Evolutionary conservation across 2,797 vertebrate species (phyloP), one percentile per base, ranked within the genome.

Genomic region (Pterois miles): DNA sequence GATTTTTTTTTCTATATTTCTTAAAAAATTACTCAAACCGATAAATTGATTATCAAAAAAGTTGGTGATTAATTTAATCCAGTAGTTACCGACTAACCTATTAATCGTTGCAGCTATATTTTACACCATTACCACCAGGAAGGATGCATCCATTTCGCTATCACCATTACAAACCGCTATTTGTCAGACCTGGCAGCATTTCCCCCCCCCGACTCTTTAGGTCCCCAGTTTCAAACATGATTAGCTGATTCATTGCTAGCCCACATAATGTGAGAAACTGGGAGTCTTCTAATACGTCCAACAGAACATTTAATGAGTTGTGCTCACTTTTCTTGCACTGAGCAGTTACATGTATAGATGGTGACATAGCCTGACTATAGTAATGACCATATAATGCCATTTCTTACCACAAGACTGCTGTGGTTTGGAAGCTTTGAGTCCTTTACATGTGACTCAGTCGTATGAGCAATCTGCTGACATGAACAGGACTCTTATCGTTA

Each of bases 181-280:
- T 59, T 70, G 66, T 83, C 75, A 81, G 57, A 71, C 33, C 40
- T n/a, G 16, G 34, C 40, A 31, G 62, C 46, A 66, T 63, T 50
- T 65, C 43, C 27, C 18, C 14, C 18, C 40, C 14, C 22, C 4
- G n/a, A 54, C 64, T 76, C 64, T 74, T 74, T 50, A 73, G 62
- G 65, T 46, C 29, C 48, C n/a, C 48, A 70, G 62, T 71, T 76
- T 56, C 53, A n/a, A n/a, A n/a, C n/a, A 62, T 46, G 25, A 69
- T 69, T 31, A 22, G 43, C 75, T 64, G 40, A 71, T 54, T 71
- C 3, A 53, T 36, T 82, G 54, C 71, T 57, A 60, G 74, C 48
- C 64, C 70, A 80, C 46, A 83, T n/a, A 62, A 69, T 71, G 72
- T 74, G 65, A 80, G 65, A 81, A 71, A 81, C 67, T 59, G 34